Conservation (phyloP, 2,113 vertebrate species). For the Odontophorus gujanensis region DNA sequence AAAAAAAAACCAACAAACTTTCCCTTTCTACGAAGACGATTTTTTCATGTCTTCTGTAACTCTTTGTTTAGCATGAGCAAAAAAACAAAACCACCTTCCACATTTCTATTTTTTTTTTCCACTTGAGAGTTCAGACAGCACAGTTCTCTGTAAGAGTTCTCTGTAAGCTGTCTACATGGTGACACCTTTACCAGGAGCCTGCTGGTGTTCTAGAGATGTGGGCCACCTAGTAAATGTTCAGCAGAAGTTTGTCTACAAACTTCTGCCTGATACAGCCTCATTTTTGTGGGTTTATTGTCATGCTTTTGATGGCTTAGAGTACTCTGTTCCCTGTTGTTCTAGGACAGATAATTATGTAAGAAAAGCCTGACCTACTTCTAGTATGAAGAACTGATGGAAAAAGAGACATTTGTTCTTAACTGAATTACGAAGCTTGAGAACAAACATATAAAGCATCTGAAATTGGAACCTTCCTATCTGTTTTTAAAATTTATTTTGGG, state of each 20-base stretch:
- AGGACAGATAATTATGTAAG: neutral
- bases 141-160: neutral
- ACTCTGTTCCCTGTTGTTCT: neutral
- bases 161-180: neutral
- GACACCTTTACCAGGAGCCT: neutral
- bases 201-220: neutral
- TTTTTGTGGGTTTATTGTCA: neutral
- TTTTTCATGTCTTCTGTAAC: neutral
- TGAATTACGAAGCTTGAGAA: neutral
- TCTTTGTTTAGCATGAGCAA: neutral
- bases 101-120: fast-evolving
- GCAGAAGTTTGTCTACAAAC: neutral
- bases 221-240: neutral
- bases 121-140: neutral
- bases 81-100: neutral
- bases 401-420: neutral
- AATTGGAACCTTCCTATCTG: neutral
- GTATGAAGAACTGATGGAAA: neutral
- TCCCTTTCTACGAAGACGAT: neutral
- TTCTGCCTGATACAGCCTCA: neutral
- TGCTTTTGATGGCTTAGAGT: neutral
- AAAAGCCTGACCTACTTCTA: neutral
- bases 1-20: neutral
- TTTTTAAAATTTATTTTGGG: neutral
- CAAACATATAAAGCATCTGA: neutral